Evolutionary conservation across 2,797 vertebrate species (phyloP).

Genomic region (Echeneis naucrates): DNA sequence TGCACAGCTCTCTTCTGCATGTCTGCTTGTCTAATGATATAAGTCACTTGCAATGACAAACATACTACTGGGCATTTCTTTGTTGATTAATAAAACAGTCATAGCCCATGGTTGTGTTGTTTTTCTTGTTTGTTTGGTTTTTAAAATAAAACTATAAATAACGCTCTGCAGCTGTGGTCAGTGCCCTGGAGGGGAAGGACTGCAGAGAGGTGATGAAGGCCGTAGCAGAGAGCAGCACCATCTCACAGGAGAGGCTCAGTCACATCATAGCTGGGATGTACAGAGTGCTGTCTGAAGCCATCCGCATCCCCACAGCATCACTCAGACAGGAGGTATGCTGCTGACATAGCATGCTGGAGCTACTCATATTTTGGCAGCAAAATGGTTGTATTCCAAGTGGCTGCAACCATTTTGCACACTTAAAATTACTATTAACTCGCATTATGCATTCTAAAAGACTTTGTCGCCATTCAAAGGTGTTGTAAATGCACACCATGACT

Average conservation of each 20-base stretch:
- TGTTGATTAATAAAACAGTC: not conserved
- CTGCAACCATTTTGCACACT: too few relatives aligned
- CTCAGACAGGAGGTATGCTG: conserved; percentile 87
- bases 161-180: conserved; percentile 83
- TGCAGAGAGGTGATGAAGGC: conserved; percentile 82
- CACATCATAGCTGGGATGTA: conserved; percentile 87
- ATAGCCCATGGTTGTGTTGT: too few relatives aligned
- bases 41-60: not conserved
- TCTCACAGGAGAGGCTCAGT: conserved; percentile 87
- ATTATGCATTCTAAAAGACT: not conserved
- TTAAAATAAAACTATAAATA: conserved; percentile 17
- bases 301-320: conserved; percentile 85
- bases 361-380: not conserved
- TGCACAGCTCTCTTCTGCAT: not conserved
- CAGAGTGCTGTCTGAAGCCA: conserved; percentile 85
- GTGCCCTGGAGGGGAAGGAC: conserved; percentile 87
- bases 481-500: too few relatives aligned
- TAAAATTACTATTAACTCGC: too few relatives aligned
- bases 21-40: not conserved
- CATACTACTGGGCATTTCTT: not conserved
- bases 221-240: conserved; percentile 76
- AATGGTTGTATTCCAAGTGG: too few relatives aligned
- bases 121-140: too few relatives aligned
- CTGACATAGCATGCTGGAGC: not conserved
- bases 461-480: too few relatives aligned